Base-by-base conservation (phyloP, 2,888 invertebrate genomes). In the Eumacrocentrus americanus region DNA sequence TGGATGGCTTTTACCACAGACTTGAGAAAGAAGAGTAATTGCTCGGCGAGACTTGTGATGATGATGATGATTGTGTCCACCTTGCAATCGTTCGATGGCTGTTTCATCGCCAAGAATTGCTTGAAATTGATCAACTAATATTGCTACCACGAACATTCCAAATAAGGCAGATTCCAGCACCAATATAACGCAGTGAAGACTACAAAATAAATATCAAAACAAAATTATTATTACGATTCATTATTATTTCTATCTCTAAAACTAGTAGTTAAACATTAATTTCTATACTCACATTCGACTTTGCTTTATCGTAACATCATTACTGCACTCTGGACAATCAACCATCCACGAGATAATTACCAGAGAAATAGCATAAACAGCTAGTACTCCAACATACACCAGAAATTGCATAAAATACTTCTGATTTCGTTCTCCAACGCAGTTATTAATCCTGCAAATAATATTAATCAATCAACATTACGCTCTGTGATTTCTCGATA, bases 321-420 rank as follows among this genome's bases (percentile, higher is more conserved):
- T 83, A 69, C 83, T 85, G 77, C 90, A 90, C 52, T 86, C 85
- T 23, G 84, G 84, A 73, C 91, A 91, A 25, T 90, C 88, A 61
- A 84, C 84, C 11, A 90, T 78, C 91, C 91, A 92, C 1, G 91
- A 89, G 48, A 86, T 82, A 34, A 89, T 84, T 40, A 92, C 89
- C 72, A 92, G 81, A n/a, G 82, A 82, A 40, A 91, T 84, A 6
- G 91, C 88, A 77, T 91, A 91, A 0, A 85, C 68, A 1, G 88
- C 84, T 62, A 89, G 79, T 46, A 86, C 80, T 57, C 89, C 91
- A 61, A 91, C 91, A 78, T 91, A 94, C 40, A 92, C 84, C 64
- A 93, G 84, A 83, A 95, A 95, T 76, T 95, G 91, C 67, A 95
- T 86, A 81, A 95, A 95, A 82, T 91, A 94, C 80, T 94, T 94